A percentile compares a stretch with the other conserved stretches of the same genome.
These are phyloP conservation scores for Perca schrenkii DNA, from an alignment of 2,113 vertebrate genomes.

Conservation along the genomic window DNA sequence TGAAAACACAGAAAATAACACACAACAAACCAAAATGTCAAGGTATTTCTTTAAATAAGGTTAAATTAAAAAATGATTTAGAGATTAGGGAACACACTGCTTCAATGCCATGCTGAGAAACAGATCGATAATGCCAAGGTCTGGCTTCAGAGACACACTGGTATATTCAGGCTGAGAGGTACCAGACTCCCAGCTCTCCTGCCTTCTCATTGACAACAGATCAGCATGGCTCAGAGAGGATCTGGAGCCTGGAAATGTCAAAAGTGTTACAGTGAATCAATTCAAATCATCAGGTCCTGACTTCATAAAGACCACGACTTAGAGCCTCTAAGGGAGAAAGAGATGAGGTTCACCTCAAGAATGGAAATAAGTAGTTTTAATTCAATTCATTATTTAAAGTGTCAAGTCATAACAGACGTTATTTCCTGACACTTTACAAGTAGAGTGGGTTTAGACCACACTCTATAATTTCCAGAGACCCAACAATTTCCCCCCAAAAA, in stretches of 20 bases:
- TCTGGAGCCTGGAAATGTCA: constrained; percentile 70
- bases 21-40: constrained; percentile 13
- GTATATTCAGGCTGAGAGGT: constrained; percentile 26
- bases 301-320: constrained; percentile 57
- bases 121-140: constrained; percentile 21
- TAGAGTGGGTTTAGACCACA: no score
- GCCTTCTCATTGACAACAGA: constrained; percentile 54
- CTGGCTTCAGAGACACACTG: constrained; percentile 26
- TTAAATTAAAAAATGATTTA: constrained; percentile 4
- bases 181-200: constrained; percentile 30
- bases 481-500: no score
- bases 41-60: constrained; percentile 9
- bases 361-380: constrained; percentile 7
- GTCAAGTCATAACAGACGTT: no score
- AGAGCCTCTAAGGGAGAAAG: constrained; percentile 14
- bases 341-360: constrained; percentile 6
- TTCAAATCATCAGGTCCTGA: constrained; percentile 58
- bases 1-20: neutral
- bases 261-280: constrained; percentile 64
- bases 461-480: no score
- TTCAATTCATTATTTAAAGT: no score
- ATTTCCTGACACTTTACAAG: no score
- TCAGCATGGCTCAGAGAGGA: constrained; percentile 55
- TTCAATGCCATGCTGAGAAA: constrained; percentile 19
- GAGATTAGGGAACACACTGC: neutral